These are phyloP conservation scores for Aegithalos caudatus DNA, from an alignment of 2,113 vertebrate genomes.

Conservation along the genomic window DNA sequence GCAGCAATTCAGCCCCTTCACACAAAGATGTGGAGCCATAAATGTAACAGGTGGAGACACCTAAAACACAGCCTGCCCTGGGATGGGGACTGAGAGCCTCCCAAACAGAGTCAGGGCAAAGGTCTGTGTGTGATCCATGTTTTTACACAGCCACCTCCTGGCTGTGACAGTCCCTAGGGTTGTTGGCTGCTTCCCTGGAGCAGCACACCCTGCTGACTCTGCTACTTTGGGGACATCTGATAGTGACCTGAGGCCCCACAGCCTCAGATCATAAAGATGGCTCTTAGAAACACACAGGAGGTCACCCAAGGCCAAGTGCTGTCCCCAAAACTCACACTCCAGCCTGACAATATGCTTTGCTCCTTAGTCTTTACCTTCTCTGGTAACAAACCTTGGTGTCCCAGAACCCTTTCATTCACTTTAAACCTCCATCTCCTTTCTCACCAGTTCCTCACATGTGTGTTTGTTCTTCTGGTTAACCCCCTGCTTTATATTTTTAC, in stretches of 20 bases:
- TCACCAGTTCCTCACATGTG: background rate
- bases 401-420: background rate
- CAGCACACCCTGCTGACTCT: background rate
- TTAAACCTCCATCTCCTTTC: background rate
- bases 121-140: accelerated
- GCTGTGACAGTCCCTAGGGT: background rate
- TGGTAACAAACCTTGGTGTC: background rate
- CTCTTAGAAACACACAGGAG: background rate
- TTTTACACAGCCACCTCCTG: constrained; percentile 19
- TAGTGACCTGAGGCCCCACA: background rate
- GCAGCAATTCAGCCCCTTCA: background rate
- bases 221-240: background rate
- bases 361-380: background rate
- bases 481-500: background rate
- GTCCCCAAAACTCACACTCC: background rate
- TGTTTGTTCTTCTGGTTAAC: background rate
- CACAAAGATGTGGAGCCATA: background rate
- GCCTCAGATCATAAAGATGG: background rate
- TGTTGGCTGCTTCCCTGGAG: background rate
- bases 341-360: background rate
- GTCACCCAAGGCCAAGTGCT: background rate
- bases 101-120: background rate
- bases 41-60: background rate
- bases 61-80: background rate
- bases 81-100: background rate